Evolutionary conservation across 2,113 vertebrate species (phyloP).

Genomic region (Apistogramma diplotaenia): DNA sequence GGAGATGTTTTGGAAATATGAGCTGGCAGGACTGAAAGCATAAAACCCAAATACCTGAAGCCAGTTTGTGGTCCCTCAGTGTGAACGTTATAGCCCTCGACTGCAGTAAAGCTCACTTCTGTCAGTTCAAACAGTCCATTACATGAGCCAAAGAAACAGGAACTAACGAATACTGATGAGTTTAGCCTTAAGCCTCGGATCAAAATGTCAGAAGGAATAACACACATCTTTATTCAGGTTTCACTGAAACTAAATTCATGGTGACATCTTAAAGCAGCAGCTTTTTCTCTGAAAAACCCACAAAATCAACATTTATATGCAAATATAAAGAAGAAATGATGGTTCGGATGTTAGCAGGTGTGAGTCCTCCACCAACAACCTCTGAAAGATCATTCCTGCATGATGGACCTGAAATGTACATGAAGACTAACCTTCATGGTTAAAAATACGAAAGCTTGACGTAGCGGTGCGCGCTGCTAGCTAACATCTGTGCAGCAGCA

Average conservation of each 20-base stretch:
- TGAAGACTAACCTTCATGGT: background rate
- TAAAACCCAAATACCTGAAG: background rate
- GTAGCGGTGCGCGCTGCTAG: background rate
- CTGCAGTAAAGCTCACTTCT: background rate
- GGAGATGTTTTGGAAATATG: background rate
- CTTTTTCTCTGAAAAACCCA: background rate
- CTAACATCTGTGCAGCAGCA: no score
- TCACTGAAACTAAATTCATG: background rate
- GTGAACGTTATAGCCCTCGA: background rate
- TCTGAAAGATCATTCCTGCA: background rate
- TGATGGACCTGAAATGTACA: background rate
- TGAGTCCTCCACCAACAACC: background rate
- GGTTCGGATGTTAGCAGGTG: no score
- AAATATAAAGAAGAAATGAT: background rate
- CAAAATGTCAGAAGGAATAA: background rate
- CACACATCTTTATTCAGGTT: background rate
- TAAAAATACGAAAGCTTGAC: background rate
- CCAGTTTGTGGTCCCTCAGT: background rate
- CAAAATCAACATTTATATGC: background rate
- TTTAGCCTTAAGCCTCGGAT: background rate
- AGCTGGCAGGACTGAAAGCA: background rate
- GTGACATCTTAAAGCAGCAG: background rate
- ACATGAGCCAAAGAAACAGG: background rate
- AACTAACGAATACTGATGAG: background rate
- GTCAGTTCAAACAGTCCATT: background rate